Conservation (phyloP, 1,140 invertebrate species). For the Yoshiicerus persimilis region DNA sequence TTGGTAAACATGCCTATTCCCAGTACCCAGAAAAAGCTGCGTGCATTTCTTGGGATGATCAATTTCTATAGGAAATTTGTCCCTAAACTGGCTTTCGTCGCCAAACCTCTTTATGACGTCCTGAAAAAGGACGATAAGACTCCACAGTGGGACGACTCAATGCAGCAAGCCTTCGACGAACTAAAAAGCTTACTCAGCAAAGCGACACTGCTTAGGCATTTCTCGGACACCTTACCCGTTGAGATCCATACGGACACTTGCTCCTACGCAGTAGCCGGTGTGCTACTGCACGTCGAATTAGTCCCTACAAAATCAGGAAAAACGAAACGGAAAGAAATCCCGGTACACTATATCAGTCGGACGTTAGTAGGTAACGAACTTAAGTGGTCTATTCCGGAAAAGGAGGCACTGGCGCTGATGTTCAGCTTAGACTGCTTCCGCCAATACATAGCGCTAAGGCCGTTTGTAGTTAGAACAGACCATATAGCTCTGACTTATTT, state of each 20-base stretch:
- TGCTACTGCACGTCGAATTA: not conserved
- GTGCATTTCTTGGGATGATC: conserved; percentile 51
- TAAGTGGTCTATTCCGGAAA: not conserved
- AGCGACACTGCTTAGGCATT: not conserved
- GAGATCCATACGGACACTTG: not conserved
- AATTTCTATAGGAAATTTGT: conserved; percentile 53
- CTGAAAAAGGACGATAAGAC: not conserved
- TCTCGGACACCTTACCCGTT: not conserved
- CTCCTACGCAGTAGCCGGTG: not conserved
- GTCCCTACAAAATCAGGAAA: not conserved
- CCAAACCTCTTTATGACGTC: conserved; percentile 47
- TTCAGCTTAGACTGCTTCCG: not conserved
- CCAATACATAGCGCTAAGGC: not conserved
- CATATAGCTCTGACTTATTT: not conserved
- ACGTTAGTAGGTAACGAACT: not conserved
- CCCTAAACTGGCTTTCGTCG: conserved; percentile 50
- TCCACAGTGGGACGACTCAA: not conserved
- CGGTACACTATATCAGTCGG: not conserved
- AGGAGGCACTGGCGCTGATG: not conserved
- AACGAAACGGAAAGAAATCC: not conserved
- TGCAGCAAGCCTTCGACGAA: not conserved
- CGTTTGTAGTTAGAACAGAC: not conserved
- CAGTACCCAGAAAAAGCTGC: conserved; percentile 48
- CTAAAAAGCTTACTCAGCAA: not conserved
- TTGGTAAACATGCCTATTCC: conserved; percentile 49